Conservation (phyloP, 2,888 invertebrate genomes). For the Callimorpha dominula region DNA sequence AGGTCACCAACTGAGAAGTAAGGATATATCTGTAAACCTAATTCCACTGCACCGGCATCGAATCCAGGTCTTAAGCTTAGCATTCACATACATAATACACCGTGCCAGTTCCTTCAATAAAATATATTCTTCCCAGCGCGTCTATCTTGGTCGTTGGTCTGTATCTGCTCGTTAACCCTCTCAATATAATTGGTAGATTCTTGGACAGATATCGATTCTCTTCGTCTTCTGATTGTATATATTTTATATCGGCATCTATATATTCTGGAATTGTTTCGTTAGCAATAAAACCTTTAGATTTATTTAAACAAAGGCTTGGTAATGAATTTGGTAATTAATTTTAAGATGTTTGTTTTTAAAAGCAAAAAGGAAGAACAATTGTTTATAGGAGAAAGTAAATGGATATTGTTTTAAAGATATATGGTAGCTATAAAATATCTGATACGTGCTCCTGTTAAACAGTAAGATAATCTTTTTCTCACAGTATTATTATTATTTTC, state of each 20-base stretch:
- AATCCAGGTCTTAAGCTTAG: too few relatives aligned
- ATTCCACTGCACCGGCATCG: too few relatives aligned
- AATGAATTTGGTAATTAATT: slow-evolving; percentile 46
- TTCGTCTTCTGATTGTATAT: slow-evolving; percentile 39
- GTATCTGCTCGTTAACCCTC: slow-evolving; percentile 64
- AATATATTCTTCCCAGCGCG: slow-evolving; percentile 7
- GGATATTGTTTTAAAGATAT: slow-evolving; percentile 14
- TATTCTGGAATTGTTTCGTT: slow-evolving; percentile 36
- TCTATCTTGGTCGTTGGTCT: slow-evolving; percentile 53
- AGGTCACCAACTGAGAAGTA: too few relatives aligned
- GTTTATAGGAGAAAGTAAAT: not conserved
- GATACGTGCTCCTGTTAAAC: not conserved
- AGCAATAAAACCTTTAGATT: slow-evolving; percentile 47
- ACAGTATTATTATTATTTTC: not conserved
- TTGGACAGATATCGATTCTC: slow-evolving; percentile 70
- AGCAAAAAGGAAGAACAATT: slow-evolving; percentile 15
- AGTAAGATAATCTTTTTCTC: not conserved
- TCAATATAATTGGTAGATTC: slow-evolving; percentile 80
- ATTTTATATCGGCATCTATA: slow-evolving; percentile 29
- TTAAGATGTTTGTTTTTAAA: slow-evolving; percentile 29
- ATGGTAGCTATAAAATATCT: not conserved
- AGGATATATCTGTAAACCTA: too few relatives aligned
- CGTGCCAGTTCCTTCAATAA: not conserved
- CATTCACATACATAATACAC: too few relatives aligned
- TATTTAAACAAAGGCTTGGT: slow-evolving; percentile 27